A percentile compares a stretch with the other conserved stretches of the same genome.
Conservation (phyloP, 2,113 vertebrate genomes). For the Megaceryle torquata region DNA sequence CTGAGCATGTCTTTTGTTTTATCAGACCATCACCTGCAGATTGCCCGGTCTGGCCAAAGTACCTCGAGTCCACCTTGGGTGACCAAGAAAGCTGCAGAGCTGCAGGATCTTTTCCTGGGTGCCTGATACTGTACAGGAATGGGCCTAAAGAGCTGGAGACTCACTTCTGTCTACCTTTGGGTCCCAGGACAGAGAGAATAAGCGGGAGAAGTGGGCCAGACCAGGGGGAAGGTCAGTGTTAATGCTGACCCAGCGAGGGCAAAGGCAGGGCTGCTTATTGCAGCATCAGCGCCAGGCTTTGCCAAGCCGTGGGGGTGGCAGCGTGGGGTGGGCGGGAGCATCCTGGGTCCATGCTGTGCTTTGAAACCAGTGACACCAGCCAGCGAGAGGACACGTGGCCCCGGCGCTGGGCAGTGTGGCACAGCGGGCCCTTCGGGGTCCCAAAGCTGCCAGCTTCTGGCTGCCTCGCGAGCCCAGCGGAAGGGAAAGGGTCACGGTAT, state of each 20-base stretch:
- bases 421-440: not conserved
- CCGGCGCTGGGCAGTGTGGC: accelerated
- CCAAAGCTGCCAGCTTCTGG: not conserved
- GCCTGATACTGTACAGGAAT: not conserved
- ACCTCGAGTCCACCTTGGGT: not conserved
- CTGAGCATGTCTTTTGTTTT: not conserved
- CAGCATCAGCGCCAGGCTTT: not conserved
- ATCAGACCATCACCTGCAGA: not conserved
- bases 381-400: not conserved
- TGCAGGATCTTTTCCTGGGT: not conserved
- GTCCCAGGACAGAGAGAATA: accelerated
- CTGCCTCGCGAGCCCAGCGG: not conserved
- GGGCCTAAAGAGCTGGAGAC: not conserved
- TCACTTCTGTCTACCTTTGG: not conserved
- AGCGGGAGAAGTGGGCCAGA: not conserved
- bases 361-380: conserved; percentile 9
- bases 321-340: not conserved
- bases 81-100: not conserved
- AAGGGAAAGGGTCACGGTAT: not conserved
- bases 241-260: not conserved
- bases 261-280: not conserved
- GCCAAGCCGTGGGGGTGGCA: not conserved
- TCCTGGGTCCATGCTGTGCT: conserved; percentile 11
- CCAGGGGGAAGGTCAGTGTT: not conserved
- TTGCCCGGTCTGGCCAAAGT: not conserved